These are phyloP conservation scores for Lithodes maja DNA, from an alignment of 2,888 invertebrate genomes.

Conservation along the genomic window DNA sequence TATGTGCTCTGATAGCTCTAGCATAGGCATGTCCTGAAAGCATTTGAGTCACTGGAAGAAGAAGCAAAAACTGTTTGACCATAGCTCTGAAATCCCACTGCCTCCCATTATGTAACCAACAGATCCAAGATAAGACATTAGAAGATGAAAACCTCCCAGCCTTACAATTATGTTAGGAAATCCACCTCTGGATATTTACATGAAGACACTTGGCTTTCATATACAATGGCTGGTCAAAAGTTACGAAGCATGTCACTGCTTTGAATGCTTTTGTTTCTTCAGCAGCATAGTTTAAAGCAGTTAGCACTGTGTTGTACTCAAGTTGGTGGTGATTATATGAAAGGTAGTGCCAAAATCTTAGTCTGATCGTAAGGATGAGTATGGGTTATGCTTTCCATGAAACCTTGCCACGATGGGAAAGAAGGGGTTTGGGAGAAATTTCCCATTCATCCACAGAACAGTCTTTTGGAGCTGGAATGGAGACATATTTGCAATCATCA, in stretches of 20 bases:
- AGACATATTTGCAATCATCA: constrained; percentile 7
- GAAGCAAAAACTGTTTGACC: constrained; percentile 27
- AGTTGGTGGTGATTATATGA: constrained; percentile 20
- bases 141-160: constrained; percentile 5
- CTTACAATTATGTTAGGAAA: constrained; percentile 13
- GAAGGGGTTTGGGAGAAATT: constrained; percentile 29
- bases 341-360: constrained; percentile 37
- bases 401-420: constrained; percentile 29
- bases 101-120: constrained; percentile 13
- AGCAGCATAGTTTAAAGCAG: constrained; percentile 24
- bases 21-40: neutral
- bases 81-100: constrained; percentile 19
- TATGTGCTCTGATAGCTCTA: too few relatives aligned
- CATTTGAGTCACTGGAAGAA: constrained; percentile 33
- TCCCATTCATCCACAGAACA: constrained; percentile 28
- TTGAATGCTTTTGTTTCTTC: constrained; percentile 5
- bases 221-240: constrained; percentile 25
- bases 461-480: neutral
- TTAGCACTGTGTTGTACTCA: constrained; percentile 43
- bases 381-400: constrained; percentile 12
- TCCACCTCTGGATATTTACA: constrained; percentile 24
- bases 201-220: constrained; percentile 32
- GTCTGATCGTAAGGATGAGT: constrained; percentile 6
- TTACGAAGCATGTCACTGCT: neutral
- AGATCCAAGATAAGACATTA: constrained; percentile 15